Evolutionary conservation across 2,113 vertebrate species (phyloP).

Genomic region (Baryphthengus martii): DNA sequence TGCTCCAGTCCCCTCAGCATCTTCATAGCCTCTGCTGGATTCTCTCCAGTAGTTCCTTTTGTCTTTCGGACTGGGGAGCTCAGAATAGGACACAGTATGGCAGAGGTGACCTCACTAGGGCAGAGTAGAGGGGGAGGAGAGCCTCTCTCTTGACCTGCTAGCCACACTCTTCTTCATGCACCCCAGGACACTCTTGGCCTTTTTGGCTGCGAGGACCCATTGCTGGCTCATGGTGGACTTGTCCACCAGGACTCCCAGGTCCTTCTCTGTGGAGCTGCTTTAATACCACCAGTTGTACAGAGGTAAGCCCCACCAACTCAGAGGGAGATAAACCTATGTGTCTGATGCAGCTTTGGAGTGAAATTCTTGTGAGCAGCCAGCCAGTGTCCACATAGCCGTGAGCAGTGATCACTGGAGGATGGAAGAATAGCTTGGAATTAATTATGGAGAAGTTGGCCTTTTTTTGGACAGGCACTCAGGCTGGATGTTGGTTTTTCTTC

Average conservation of each 20-base stretch:
- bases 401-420: background rate
- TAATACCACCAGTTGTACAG: fast-evolving
- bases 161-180: background rate
- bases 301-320: fast-evolving
- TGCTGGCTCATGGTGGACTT: background rate
- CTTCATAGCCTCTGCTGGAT: no score
- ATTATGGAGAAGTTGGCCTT: constrained; percentile 17
- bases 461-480: background rate
- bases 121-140: background rate
- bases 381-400: background rate
- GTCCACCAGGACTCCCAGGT: background rate
- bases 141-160: background rate
- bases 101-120: background rate
- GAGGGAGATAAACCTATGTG: background rate
- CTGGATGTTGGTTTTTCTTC: constrained; percentile 15
- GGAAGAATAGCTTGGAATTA: constrained; percentile 9
- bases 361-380: background rate
- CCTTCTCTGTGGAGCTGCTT: background rate
- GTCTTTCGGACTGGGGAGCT: background rate
- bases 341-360: background rate
- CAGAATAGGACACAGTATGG: background rate
- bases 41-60: background rate
- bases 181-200: background rate
- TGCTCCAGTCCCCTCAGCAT: no score
- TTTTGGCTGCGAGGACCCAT: no score